Base-by-base conservation (phyloP, 2,888 invertebrate species). In the Allacma fusca region DNA sequence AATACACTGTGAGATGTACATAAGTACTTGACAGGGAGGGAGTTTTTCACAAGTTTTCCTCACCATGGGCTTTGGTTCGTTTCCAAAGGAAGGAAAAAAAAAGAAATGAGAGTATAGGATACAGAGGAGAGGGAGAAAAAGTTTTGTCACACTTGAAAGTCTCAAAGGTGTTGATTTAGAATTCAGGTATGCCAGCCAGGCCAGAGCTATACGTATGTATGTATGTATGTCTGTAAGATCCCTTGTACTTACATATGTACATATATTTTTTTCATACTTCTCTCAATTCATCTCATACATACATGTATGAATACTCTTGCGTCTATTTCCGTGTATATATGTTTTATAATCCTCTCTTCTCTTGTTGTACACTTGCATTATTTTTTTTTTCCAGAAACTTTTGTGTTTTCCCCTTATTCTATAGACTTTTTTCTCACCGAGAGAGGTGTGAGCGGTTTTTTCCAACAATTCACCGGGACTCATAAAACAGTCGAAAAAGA, bases 161-260 rank as follows among this genome's bases (percentile, higher is more conserved):
- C 78, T 78, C 80, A 70, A 77, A 81, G 80, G 81, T 80, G 80
- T 81, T 81, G 81, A 81, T 81, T 81, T 81, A 79, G 81, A 81
- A 81, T 81, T 81, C 81, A 81, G 80, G 78, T 80, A 81, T 80
- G 77, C 69, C 65, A 26, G 43, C 23, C 24, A 28, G 28, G 29
- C 23, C 23, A 59, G 72, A 72, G 57, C 72, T 72, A 28, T 69
- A 69, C 74, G 69, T 16, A 34, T 50, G 50, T 50, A 19, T 50
- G 5, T n/a, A 5, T 50, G 16, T 50, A 50, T n/a, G n/a, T 13
- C 19, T 50, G 1, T 19, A 4, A 50, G 16, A 1, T 50, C 50
- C 50, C 50, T 50, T 5, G n/a, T 50, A 50, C n/a, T 12, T 9
- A 50, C 5, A 1, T n/a, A 19, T 50, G 16, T 40, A 40, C 40